Evolutionary conservation across 2,797 vertebrate species (phyloP).

Genomic region (Calcarius lapponicus): DNA sequence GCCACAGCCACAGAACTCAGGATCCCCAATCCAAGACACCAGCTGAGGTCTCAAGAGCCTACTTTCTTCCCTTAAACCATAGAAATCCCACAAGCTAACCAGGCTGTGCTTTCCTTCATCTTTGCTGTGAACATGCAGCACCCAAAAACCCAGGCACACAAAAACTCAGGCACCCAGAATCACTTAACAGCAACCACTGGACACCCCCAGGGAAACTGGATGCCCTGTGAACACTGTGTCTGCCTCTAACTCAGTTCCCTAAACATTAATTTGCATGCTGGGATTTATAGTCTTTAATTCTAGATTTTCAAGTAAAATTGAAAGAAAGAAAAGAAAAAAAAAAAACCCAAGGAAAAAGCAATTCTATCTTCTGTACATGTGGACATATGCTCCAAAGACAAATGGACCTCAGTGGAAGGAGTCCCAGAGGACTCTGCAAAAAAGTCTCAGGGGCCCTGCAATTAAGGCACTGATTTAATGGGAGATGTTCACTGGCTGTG

Average conservation of each 20-base stretch:
- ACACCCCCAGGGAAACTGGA: neutral
- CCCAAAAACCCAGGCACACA: neutral
- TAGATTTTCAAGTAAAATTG: neutral
- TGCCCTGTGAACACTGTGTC: rapidly evolving
- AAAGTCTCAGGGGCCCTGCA: neutral
- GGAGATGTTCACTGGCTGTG: neutral
- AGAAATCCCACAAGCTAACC: neutral
- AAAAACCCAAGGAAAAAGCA: neutral
- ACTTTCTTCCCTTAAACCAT: neutral
- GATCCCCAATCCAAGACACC: neutral
- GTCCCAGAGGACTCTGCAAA: neutral
- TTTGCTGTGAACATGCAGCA: rapidly evolving
- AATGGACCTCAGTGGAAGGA: neutral
- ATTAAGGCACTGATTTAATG: neutral
- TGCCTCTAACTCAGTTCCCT: neutral
- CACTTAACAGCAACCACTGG: neutral
- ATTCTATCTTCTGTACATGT: neutral
- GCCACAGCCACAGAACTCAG: neutral
- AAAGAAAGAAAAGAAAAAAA: rapidly evolving
- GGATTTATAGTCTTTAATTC: neutral
- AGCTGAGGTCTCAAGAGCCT: neutral
- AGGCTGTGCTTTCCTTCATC: neutral
- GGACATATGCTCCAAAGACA: neutral
- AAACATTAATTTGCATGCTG: neutral
- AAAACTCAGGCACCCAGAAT: neutral